Conservation (phyloP, 2,797 vertebrate genomes). For the Cyclura pinguis region DNA sequence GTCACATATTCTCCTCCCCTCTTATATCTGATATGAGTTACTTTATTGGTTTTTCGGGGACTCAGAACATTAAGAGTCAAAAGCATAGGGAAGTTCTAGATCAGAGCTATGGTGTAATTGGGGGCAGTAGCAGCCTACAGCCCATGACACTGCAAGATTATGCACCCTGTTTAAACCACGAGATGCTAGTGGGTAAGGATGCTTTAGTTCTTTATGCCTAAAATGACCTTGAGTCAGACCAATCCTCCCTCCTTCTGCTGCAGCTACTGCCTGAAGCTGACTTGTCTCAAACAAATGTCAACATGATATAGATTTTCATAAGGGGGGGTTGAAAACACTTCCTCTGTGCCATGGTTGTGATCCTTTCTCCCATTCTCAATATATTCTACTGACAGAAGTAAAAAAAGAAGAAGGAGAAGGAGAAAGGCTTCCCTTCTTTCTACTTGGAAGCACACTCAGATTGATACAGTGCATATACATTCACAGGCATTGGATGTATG, state of each 20-base stretch:
- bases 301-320: not conserved
- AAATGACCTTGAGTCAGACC: not conserved
- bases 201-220: not conserved
- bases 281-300: not conserved
- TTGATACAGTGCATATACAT: not conserved
- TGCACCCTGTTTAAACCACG: too few relatives aligned
- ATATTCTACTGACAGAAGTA: not conserved
- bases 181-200: not conserved
- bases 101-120: too few relatives aligned
- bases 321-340: not conserved
- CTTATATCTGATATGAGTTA: not conserved
- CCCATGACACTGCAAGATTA: too few relatives aligned
- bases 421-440: not conserved
- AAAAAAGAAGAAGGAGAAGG: not conserved
- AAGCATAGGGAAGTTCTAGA: not conserved
- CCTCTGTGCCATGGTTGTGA: not conserved
- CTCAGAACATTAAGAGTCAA: not conserved
- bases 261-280: not conserved
- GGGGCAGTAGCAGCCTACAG: too few relatives aligned
- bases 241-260: not conserved
- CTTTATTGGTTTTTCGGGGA: not conserved
- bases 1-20: not conserved
- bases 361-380: too few relatives aligned
- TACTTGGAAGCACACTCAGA: not conserved
- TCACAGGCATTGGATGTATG: not conserved